These are phyloP conservation scores for Tautogolabrus adspersus DNA, from an alignment of 2,113 vertebrate genomes.

Conservation along the genomic window DNA sequence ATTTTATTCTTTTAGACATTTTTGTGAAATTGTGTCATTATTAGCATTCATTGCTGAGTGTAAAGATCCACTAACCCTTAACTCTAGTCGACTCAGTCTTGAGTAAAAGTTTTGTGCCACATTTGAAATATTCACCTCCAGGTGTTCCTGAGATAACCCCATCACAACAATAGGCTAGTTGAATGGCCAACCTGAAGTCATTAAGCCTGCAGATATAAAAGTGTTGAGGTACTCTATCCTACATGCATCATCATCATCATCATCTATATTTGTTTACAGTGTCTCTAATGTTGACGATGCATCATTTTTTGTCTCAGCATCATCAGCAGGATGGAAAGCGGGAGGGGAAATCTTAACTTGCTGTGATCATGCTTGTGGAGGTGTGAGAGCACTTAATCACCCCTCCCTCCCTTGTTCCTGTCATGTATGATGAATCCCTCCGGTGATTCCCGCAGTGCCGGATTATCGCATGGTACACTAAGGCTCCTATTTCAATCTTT, in stretches of 20 bases:
- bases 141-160: not conserved
- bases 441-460: not conserved
- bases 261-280: not conserved
- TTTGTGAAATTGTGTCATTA: too few relatives aligned
- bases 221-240: not conserved
- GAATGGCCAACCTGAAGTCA: not conserved
- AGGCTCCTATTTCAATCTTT: constrained; percentile 34
- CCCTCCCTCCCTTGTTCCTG: constrained; percentile 2
- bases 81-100: too few relatives aligned
- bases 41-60: too few relatives aligned
- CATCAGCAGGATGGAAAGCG: constrained; percentile 20
- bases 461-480: constrained; percentile 39
- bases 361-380: constrained; percentile 16
- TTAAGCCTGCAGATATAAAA: constrained; percentile 1
- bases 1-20: too few relatives aligned
- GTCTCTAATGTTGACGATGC: not conserved
- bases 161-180: not conserved
- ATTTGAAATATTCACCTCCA: not conserved
- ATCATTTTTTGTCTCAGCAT: constrained; percentile 19
- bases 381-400: constrained; percentile 41
- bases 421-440: constrained; percentile 13
- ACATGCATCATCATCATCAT: not conserved
- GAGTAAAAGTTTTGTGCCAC: too few relatives aligned
- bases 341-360: constrained; percentile 8
- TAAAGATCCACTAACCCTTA: too few relatives aligned